Evolutionary conservation across 53 echinoderm and acorn worm genomes (phyloP), one percentile per base, ranked within the genome.

Genomic region (Luidia sarsii): DNA sequence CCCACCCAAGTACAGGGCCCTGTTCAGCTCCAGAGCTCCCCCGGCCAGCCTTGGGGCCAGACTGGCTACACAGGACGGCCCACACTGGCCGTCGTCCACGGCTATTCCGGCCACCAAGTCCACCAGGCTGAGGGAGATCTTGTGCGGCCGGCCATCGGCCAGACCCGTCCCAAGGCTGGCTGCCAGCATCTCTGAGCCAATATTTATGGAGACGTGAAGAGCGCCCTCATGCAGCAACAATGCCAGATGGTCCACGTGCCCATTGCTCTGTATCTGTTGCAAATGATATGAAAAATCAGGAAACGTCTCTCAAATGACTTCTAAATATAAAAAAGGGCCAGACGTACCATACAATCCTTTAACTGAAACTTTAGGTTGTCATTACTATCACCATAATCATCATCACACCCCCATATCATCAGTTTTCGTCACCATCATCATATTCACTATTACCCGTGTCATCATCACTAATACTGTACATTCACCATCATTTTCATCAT

Each of bases 241-340:
- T 8, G 91, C 91, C 39, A 99, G 89, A 69, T 99, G 93, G 70
- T 99, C 99, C 14, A 86, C 73, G 64, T 75, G 48, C 2, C 94
- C 99, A 38, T 80, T 86, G 10, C 82, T 33, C 61, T 94, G 94
- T n/a, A 64, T 57, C 99, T n/a, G n/a, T n/a, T n/a, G n/a, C n/a
- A n/a, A n/a, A n/a, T n/a, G n/a, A n/a, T n/a, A n/a, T n/a, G n/a
- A n/a, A n/a, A n/a, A n/a, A n/a, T n/a, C n/a, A n/a, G n/a, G n/a
- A n/a, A n/a, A n/a, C n/a, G n/a, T n/a, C n/a, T n/a, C n/a, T n/a
- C n/a, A n/a, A n/a, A n/a, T n/a, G n/a, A n/a, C n/a, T n/a, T n/a
- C n/a, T n/a, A n/a, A n/a, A n/a, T n/a, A n/a, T n/a, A n/a, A n/a
- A n/a, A n/a, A n/a, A n/a, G n/a, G n/a, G n/a, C n/a, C n/a, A n/a